Conservation (phyloP, 2,113 vertebrate species). For the Opisthocomus hoazin region DNA sequence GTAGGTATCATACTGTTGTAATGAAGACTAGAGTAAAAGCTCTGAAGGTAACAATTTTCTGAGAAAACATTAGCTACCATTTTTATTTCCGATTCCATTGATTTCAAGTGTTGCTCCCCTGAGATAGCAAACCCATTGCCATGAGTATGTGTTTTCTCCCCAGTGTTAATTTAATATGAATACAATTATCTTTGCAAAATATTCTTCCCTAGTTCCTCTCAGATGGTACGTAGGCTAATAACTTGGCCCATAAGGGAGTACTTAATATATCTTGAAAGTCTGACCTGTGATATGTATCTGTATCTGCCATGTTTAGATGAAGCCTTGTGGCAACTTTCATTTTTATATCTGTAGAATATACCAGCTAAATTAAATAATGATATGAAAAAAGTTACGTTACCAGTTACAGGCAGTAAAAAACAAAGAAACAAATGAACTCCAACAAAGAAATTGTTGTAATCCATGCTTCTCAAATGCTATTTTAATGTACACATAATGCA, state of each 20-base stretch:
- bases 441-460: too few species aligned
- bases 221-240: not conserved
- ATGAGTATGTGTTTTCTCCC: not conserved
- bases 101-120: not conserved
- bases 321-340: not conserved
- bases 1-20: constrained; percentile 68
- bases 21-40: not conserved
- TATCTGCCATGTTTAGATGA: not conserved
- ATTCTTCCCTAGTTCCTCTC: not conserved
- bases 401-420: not conserved
- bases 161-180: not conserved
- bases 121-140: not conserved
- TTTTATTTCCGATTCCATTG: not conserved
- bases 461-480: not conserved
- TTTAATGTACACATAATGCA: not conserved
- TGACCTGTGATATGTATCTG: not conserved
- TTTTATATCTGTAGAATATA: not conserved
- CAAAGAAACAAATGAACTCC: not conserved
- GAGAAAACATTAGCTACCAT: not conserved
- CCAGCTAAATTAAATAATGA: not conserved
- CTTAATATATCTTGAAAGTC: not conserved
- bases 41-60: not conserved
- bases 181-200: not conserved
- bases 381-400: not conserved
- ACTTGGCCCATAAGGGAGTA: not conserved